Evolutionary conservation across 2,888 invertebrate species (phyloP).

Genomic region (Andricus curvator): DNA sequence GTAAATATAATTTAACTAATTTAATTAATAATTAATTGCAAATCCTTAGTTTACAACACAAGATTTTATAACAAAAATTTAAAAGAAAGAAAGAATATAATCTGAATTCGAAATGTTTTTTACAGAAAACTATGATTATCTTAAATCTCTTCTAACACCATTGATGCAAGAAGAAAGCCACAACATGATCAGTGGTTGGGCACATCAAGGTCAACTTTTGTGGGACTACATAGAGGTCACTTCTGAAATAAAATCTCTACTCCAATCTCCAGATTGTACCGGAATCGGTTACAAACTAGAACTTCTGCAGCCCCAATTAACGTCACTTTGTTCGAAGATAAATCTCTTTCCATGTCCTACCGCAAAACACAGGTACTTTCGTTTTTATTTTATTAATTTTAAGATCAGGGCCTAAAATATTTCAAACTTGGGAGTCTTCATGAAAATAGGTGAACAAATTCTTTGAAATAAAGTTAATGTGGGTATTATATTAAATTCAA

Average conservation of each 20-base stretch:
- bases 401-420: too few relatives aligned
- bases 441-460: too few relatives aligned
- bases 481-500: too few relatives aligned
- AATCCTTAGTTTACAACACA: too few relatives aligned
- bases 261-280: conserved; percentile 65
- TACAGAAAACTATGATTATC: conserved; percentile 84
- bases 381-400: conserved; percentile 1
- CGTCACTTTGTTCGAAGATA: conserved; percentile 79
- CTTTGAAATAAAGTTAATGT: too few relatives aligned
- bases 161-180: conserved; percentile 80
- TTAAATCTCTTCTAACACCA: conserved; percentile 82
- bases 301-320: conserved; percentile 79
- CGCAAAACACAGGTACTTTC: conserved; percentile 79
- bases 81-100: background rate
- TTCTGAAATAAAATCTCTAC: conserved; percentile 79
- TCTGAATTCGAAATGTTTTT: conserved; percentile 40
- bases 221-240: conserved; percentile 86
- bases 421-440: too few relatives aligned
- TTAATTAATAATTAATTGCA: too few relatives aligned
- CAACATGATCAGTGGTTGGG: conserved; percentile 85
- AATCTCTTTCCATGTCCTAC: conserved; percentile 78
- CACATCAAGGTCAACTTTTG: conserved; percentile 85
- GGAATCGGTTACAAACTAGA: conserved; percentile 78
- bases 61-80: too few relatives aligned
- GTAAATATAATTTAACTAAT: conserved; percentile 74